Base-by-base conservation (phyloP, 2,888 invertebrate genomes). In the Zootermopsis nevadensis region DNA sequence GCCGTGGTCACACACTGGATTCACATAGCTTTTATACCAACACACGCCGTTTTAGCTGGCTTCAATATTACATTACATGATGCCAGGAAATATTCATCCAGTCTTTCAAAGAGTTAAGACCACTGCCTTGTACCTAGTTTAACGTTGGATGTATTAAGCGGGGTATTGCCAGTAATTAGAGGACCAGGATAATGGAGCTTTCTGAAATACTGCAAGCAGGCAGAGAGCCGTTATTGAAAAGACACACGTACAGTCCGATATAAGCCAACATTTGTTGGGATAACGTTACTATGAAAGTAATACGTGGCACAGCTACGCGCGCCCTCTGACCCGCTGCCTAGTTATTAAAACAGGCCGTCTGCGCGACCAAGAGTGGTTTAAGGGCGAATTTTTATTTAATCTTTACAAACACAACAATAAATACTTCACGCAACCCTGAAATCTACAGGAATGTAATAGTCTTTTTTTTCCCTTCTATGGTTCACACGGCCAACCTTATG, bases 231-330 rank as follows among this genome's bases (percentile, higher is more conserved):
- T 77, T 53, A 79, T 79, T 66, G 79, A 79, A 79, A 79, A 79
- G 79, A 79, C 79, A 77, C 77, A 66, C 55, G 66, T 35, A 79
- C 60, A 79, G 79, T 33, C 79, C 79, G 27, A 38, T 66, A 79
- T 79, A 79, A 79, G 79, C 79, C 60, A 79, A 66, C 79, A 66
- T 79, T 79, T 79, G 79, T 79, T 79, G 79, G 79, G 60, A 33
- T 35, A 60, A 33, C 35, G 35, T 35, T 60, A 60, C 35, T 74
- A 33, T 66, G 79, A 79, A 79, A 79, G 79, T 79, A 79, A 79
- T 79, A 79, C 66, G 79, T 24, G 60, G 74, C 31, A 31, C 31
- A 69, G 74, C 74, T n/a, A 1, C 15, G 27, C 66, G 31, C 66
- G 66, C 27, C 60, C 79, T 79, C 35, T 38, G 66, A 38, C 79